Evolutionary conservation across 2,113 vertebrate genomes (phyloP), one percentile per base, ranked within the genome.

Genomic region (Hassar affinis): DNA sequence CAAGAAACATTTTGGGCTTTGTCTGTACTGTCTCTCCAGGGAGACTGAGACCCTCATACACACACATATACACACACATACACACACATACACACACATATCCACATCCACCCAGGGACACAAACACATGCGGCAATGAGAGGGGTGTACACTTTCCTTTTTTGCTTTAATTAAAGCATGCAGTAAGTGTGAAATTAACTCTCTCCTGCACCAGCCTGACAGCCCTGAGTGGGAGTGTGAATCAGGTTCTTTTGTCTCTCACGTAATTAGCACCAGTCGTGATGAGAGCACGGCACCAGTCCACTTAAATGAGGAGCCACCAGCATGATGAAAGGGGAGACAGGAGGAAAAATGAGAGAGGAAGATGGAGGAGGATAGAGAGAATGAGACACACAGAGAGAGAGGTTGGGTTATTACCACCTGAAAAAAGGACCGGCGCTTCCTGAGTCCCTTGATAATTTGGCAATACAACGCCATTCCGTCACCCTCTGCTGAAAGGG

Each of bases 181-280:
- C 93, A 94, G 92, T 92, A 93, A 92, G 93, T 94, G 94, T 95
- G 94, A 95, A 94, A 94, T 94, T 93, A 94, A 94, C 93, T 93
- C 93, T 95, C 92, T 94, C 93, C 92, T 94, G 92, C 91, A 91
- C 90, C 76, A 86, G 91, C 90, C 94, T 94, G 93, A 92, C 92
- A 92, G 92, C 92, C 91, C 90, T 89, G 90, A 93, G 92, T 93
- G 90, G 92, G 93, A 92, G 91, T 90, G 89, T 90, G 90, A 93
- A 92, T 92, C 91, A 89, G 88, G 89, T 86, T 91, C 91, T 92
- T 94, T 94, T 94, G 93, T 94, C 93, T 94, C 91, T 84, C 84
- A 87, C 88, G 82, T 94, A 94, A 94, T 94, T 94, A 93, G 92
- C 90, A 90, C 86, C 88, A 89, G 87, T 87, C 92, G 88, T 88